These are phyloP conservation scores for Apistogramma diplotaenia DNA, from an alignment of 2,113 vertebrate genomes.

Conservation along the genomic window DNA sequence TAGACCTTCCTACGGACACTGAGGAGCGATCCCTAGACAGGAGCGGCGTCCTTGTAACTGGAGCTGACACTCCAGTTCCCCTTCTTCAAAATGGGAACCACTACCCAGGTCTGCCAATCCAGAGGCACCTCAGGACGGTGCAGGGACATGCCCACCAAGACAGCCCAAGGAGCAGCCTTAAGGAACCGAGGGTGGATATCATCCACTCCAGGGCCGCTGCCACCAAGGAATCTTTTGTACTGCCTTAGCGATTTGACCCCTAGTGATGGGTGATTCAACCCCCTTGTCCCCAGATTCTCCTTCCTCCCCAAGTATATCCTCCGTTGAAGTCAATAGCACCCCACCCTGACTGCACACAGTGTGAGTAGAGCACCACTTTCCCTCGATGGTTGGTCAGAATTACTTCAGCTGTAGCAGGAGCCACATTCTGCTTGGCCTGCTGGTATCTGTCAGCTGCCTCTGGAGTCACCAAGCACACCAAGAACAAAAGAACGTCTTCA, in stretches of 20 bases:
- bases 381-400: no score
- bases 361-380: no score
- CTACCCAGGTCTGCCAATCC: neutral
- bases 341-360: no score
- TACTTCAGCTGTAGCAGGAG: no score
- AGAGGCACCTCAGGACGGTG: neutral
- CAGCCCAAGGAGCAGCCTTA: neutral
- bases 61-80: neutral
- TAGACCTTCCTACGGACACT: neutral
- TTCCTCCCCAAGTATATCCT: no score
- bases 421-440: no score
- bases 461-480: no score
- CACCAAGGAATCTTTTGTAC: no score
- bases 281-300: neutral
- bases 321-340: no score
- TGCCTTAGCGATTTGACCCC: neutral
- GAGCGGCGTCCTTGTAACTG: neutral
- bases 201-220: no score
- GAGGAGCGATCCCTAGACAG: neutral
- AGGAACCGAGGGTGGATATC: neutral
- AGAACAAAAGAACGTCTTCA: no score
- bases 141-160: neutral
- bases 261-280: neutral
- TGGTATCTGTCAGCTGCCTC: no score
- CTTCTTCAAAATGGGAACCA: neutral